A percentile compares a stretch with the other conserved stretches of the same genome.
Evolutionary conservation across 2,888 invertebrate species (phyloP).

Genomic region (Toxonevra muliebris): DNA sequence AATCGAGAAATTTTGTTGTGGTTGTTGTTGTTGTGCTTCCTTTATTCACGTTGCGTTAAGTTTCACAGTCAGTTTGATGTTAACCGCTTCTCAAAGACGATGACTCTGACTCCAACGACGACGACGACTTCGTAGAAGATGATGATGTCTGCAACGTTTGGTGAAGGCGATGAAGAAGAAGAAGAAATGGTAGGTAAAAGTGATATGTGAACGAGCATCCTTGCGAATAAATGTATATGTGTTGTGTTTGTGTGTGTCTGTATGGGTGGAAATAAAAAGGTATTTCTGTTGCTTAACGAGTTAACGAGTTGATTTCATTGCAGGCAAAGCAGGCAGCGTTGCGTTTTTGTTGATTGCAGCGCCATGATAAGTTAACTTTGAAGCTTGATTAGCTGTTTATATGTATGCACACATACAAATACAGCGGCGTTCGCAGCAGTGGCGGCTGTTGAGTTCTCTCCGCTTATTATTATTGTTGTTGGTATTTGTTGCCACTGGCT

Average conservation of each 20-base stretch:
- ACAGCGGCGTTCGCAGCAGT: slow-evolving; percentile 1
- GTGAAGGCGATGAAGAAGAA: slow-evolving; percentile 25
- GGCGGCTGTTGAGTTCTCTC: slow-evolving; percentile 23
- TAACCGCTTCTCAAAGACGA: slow-evolving; percentile 24
- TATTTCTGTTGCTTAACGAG: slow-evolving; percentile 56
- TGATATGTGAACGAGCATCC: too few relatives aligned
- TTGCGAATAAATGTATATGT: too few relatives aligned
- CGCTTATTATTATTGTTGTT: too few relatives aligned
- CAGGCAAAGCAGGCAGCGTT: slow-evolving; percentile 37
- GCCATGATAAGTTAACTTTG: slow-evolving; percentile 38
- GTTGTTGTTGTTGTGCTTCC: slow-evolving; percentile 2
- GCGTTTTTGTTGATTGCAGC: slow-evolving; percentile 50
- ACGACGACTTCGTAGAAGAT: slow-evolving; percentile 8
- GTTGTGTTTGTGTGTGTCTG: background rate
- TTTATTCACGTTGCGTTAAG: slow-evolving; percentile 7
- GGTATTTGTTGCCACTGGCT: slow-evolving; percentile 29
- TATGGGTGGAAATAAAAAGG: slow-evolving; percentile 18
- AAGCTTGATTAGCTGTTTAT: slow-evolving; percentile 42
- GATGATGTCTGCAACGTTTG: slow-evolving; percentile 27
- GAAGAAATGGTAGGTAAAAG: too few relatives aligned
- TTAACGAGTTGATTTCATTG: slow-evolving; percentile 62
- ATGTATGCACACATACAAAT: background rate
- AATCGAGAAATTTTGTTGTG: background rate
- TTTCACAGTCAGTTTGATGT: slow-evolving; percentile 39
- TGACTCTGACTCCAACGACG: slow-evolving; percentile 13